Evolutionary conservation across 2,113 vertebrate species (phyloP), one percentile per base, ranked within the genome.

Genomic region (Murina feae): DNA sequence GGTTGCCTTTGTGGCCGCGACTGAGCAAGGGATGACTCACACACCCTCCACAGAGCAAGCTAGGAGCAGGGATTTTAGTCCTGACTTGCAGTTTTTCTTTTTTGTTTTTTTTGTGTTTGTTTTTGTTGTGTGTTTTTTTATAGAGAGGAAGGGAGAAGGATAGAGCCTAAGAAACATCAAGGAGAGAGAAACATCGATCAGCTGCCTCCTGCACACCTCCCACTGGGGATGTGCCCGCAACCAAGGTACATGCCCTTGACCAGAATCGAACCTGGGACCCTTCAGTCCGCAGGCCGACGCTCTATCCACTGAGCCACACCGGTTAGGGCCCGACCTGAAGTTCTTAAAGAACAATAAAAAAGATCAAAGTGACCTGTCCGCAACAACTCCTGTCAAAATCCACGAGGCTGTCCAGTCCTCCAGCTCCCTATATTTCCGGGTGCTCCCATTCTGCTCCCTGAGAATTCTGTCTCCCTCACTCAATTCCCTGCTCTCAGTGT

Each of bases 401-500:
- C 2, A 0, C 4, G 0, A 1, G 14, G 20, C 4, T 80, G 21
- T 25, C 63, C 17, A 23, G 10, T 35, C 58, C 30, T 47, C 68
- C 25, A 44, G 37, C 5, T 63, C 0, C 21, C 6, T 37, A 30
- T 14, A 30, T 30, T 23, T 17, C 14, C 37, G 23, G 8, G 32
- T 16, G 4, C 20, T 47, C 51, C 65, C 44, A 13, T 44, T 66
- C 53, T 69, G 28, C 16, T 11, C 12, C 35, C 17, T 21, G n/a
- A 72, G 21, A 14, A 37, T 37, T 35, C 44, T 51, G 14, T 18
- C 0, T 0, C 42, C n/a, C 20, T 28, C 17, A 5, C 37, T 20
- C 21, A 17, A n/a, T 20, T 58, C 14, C 5, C 12, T 5, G 2
- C 21, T 49, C 42, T 32, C 30, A 6, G 11, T 6, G 0, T 47